Percentiles rank a stretch among this genome's conserved stretches.
These are phyloP conservation scores for Sakesphorus luctuosus DNA, from an alignment of 2,113 vertebrate species.

Conservation along the genomic window DNA sequence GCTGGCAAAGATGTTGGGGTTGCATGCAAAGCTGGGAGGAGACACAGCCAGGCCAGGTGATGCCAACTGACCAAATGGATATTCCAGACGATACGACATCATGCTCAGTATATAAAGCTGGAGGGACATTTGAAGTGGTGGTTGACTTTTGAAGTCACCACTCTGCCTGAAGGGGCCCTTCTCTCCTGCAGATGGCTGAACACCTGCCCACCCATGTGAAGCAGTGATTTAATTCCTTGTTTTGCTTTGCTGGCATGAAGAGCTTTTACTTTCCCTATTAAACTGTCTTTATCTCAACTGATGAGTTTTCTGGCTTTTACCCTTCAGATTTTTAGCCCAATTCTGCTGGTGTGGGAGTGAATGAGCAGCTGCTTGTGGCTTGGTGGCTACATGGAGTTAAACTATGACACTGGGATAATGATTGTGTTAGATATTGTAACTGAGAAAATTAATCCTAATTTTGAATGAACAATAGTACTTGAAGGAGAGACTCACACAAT, in stretches of 20 bases:
- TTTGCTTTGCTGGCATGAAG: background rate
- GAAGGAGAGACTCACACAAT: background rate
- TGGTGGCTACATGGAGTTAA: background rate
- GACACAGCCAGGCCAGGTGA: background rate
- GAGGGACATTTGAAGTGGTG: background rate
- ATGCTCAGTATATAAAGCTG: background rate
- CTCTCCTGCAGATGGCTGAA: background rate
- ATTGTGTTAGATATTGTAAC: background rate
- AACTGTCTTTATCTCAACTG: background rate
- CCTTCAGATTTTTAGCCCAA: background rate
- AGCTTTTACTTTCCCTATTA: background rate
- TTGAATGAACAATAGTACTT: background rate
- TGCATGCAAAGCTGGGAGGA: background rate
- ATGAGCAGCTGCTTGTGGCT: accelerated
- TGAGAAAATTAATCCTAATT: background rate
- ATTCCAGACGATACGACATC: background rate
- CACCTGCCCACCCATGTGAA: background rate
- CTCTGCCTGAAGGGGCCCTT: accelerated
- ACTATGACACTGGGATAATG: background rate
- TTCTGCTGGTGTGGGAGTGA: background rate
- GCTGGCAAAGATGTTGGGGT: accelerated
- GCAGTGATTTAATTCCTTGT: background rate
- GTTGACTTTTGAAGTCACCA: accelerated
- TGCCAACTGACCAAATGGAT: background rate
- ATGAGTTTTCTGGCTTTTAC: background rate